These are phyloP conservation scores for Linepithema humile DNA, from an alignment of 1,140 invertebrate genomes.

Conservation along the genomic window DNA sequence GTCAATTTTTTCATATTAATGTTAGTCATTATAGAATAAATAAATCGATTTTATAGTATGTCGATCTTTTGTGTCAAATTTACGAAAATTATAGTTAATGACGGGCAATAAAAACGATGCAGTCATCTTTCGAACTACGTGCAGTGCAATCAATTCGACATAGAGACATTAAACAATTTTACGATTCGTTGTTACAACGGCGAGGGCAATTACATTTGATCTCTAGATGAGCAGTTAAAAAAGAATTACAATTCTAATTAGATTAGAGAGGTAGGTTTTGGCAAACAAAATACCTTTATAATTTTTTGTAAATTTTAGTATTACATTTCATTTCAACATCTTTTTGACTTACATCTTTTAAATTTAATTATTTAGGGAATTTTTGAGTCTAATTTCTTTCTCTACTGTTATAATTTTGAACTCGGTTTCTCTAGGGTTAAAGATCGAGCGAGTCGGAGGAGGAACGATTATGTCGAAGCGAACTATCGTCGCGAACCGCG, in stretches of 20 bases:
- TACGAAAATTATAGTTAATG: not conserved
- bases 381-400: not conserved
- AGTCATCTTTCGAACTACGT: not conserved
- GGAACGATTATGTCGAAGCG: slow-evolving; percentile 20
- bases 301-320: not conserved
- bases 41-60: too few relatives aligned
- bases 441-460: not conserved
- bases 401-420: not conserved
- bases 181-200: slow-evolving; percentile 52
- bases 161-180: slow-evolving; percentile 59
- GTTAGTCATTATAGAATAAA: not conserved
- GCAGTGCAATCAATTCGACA: slow-evolving; percentile 53
- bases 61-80: not conserved
- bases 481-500: slow-evolving; percentile 2
- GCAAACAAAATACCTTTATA: not conserved
- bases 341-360: not conserved
- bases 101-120: not conserved
- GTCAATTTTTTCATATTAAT: not conserved
- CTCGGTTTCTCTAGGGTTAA: not conserved
- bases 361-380: not conserved
- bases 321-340: not conserved
- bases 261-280: not conserved
- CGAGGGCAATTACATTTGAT: not conserved
- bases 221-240: not conserved
- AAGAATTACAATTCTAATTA: not conserved